phyloP scores from a whole-genome alignment of 1,140 invertebrate species.

The Drosophila sturtevanti region DNA sequence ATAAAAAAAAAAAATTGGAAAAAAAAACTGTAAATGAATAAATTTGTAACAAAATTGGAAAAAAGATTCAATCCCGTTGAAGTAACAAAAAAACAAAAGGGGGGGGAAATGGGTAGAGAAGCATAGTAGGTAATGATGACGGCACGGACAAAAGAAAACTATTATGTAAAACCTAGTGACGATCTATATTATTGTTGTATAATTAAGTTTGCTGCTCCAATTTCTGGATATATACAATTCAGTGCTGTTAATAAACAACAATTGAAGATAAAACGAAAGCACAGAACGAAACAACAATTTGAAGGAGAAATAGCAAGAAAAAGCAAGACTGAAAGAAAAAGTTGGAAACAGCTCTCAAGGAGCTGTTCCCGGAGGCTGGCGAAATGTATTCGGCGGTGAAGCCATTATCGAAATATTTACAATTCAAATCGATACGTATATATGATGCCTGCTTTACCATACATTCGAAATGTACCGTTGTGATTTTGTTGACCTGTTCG shows the following conservation, averaged over 20 bases:
- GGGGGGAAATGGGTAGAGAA: slow-evolving; percentile 33
- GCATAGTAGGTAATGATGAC: slow-evolving; percentile 47
- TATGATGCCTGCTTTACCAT: slow-evolving; percentile 87
- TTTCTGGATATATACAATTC: neutral
- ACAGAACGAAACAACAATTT: neutral
- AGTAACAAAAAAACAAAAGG: neutral
- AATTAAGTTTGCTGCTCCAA: neutral
- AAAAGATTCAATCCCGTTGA: slow-evolving; percentile 4
- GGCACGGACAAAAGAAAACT: slow-evolving; percentile 51
- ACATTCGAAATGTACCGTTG: slow-evolving; percentile 88
- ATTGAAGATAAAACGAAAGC: neutral
- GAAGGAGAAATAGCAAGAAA: neutral
- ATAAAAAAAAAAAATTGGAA: neutral
- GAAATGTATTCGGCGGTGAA: slow-evolving; percentile 80
- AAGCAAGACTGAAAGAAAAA: slow-evolving; percentile 19
- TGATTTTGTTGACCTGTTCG: slow-evolving; percentile 86
- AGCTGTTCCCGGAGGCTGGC: slow-evolving; percentile 65
- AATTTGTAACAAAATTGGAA: neutral
- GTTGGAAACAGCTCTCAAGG: slow-evolving; percentile 62
- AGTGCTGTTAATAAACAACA: neutral
- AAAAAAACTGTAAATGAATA: neutral
- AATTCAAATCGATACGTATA: slow-evolving; percentile 86
- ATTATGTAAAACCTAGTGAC: slow-evolving; percentile 64
- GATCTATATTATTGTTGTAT: slow-evolving; percentile 27
- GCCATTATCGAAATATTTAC: slow-evolving; percentile 83